Evolutionary conservation across 2,888 invertebrate species (phyloP), one percentile per base, ranked within the genome.

Genomic region (Auanema sp.): DNA sequence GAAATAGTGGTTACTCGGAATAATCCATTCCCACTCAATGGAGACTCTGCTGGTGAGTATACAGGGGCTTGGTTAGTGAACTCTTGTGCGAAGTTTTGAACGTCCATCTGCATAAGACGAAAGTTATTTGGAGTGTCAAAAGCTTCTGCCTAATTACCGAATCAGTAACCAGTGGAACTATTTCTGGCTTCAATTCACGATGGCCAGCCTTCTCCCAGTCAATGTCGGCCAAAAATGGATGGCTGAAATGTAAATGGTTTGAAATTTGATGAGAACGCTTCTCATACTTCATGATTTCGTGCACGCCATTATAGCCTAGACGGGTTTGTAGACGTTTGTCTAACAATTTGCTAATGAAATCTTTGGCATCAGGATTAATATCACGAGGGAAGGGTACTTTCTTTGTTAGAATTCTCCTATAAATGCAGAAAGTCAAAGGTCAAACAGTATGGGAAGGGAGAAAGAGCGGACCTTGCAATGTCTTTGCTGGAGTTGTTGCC

Each of bases 61-160:
- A 91, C 90, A 8, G 93, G 91, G 57, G 90, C 89, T 90, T 93
- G 91, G 79, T 90, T 89, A 0, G 96, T 97, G 86, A 97, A 97
- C 86, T 97, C 96, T 72, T 92, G 92, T 51, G 94, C 91, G 85
- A 97, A 97, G 88, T 97, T 95, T 83, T 92, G 92, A 14, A 93
- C 92, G 86, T 97, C 96, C 68, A 92, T 88, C 84, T 93, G 40
- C 54, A 71, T 50, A 24, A 55, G 12, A 14, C n/a, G 14, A 33
- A 33, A 44, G 21, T 52, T 52, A 6, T 16, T 18, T 47, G 8
- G 21, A 47, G 21, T 47, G 3, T 47, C 33, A 8, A 33, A 33
- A 33, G 33, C 33, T 33, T 33, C 8, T 33, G 33, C 33, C 8
- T 52, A 52, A 52, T 52, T 24, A 52, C 16, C 47, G 21, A 47